These are phyloP conservation scores for Aspiorhynchus laticeps DNA, from an alignment of 2,113 vertebrate genomes.

Conservation along the genomic window DNA sequence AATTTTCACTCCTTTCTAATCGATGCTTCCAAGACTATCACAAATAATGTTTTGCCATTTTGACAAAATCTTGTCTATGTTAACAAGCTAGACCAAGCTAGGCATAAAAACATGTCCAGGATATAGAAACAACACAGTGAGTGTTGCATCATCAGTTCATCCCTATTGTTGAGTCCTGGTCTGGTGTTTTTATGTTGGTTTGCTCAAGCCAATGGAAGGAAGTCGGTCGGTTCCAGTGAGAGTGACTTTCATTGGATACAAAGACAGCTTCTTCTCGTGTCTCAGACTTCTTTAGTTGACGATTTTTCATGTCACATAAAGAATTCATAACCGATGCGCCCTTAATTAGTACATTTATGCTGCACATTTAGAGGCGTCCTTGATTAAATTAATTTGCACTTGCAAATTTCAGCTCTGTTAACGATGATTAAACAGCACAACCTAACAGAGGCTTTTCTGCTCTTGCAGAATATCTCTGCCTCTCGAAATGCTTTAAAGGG, in stretches of 20 bases:
- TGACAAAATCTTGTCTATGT: background rate
- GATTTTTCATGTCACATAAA: constrained; percentile 29
- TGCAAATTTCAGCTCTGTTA: constrained; percentile 38
- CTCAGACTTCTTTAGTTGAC: background rate
- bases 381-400: constrained; percentile 47
- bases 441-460: constrained; percentile 23
- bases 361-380: constrained; percentile 23
- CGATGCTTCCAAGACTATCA: too few species aligned
- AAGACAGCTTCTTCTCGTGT: background rate
- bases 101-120: background rate
- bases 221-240: background rate
- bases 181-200: background rate
- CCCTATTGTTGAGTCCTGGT: background rate
- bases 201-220: background rate
- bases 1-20: background rate
- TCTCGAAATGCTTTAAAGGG: background rate
- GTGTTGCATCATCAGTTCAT: background rate
- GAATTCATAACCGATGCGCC: constrained; percentile 33
- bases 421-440: constrained; percentile 36
- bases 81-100: background rate
- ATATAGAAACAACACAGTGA: background rate
- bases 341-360: constrained; percentile 33
- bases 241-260: background rate
- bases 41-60: too few species aligned
- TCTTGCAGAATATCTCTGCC: background rate